Evolutionary conservation across 2,113 vertebrate species (phyloP), one percentile per base, ranked within the genome.

Genomic region (Menura novaehollandiae): DNA sequence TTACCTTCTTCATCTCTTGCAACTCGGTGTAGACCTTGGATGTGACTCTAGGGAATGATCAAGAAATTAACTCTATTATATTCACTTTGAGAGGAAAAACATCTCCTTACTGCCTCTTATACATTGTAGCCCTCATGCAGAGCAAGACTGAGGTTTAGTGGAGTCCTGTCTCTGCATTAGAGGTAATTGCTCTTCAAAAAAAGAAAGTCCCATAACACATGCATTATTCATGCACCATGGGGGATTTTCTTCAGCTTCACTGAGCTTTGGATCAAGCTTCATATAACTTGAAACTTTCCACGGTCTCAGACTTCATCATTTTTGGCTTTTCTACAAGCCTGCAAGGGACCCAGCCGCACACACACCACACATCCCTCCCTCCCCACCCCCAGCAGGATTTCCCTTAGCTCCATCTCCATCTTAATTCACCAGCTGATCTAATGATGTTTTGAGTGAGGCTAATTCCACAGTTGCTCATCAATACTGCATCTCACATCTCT

Each of bases 211-310:
- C 58, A 30, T 22, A 88, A 68, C 37, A 62, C 46, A 79, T 71
- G 23, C 28, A 95, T 37, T 64, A 92, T 92, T 95, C 30, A 85
- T 53, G 21, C 58, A 76, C 20, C 10, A 15, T n/a, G 66, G 53
- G 62, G 20, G 32, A 76, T 60, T 90, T 91, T 93, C 85, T 90
- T 93, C 76, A 89, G 87, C 84, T 93, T 95, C 84, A 72, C 77
- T 72, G 41, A 87, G 62, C 69, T 91, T 85, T 69, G 49, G 22
- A 64, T 81, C 79, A 88, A 75, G 77, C 66, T 85, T 85, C 62
- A 21, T 33, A 37, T 53, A 73, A 62, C 28, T 81, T 84, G 37
- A 68, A 91, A 78, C 41, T 53, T 93, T 58, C 41, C 81, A 60
- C 3, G 1, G 26, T 47, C 49, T 85, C 77, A 93, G 41, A 56